These are phyloP conservation scores for Pantelozetes paolii DNA, from an alignment of 2,888 invertebrate genomes.

Conservation along the genomic window DNA sequence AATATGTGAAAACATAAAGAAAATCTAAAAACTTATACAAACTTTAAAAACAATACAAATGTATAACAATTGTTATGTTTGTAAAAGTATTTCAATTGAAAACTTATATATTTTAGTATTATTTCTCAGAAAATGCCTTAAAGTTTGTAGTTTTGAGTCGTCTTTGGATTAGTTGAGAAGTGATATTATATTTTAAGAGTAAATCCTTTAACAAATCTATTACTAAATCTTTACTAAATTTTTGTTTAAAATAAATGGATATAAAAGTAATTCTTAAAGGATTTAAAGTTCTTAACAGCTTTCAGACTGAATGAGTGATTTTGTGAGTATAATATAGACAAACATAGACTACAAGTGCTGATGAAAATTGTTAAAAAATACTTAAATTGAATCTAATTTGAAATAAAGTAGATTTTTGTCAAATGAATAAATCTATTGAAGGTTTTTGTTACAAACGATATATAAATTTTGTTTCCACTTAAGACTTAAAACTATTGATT, in stretches of 20 bases:
- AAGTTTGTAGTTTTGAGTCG: too few species aligned
- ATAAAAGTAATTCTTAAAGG: slow-evolving; percentile 34
- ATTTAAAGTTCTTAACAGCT: slow-evolving; percentile 37
- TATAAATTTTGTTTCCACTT: background rate
- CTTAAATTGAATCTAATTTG: slow-evolving; percentile 4
- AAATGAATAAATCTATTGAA: slow-evolving; percentile 14
- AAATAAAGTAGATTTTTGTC: slow-evolving; percentile 27
- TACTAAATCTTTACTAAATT: slow-evolving; percentile 13
- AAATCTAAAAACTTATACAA: too few species aligned
- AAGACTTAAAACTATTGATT: slow-evolving; percentile 4
- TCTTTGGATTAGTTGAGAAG: slow-evolving; percentile 17
- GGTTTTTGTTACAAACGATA: background rate
- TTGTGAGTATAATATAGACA: background rate
- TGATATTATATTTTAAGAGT: slow-evolving; percentile 10
- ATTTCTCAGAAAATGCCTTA: too few species aligned
- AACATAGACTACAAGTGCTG: background rate
- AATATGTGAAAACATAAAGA: too few species aligned
- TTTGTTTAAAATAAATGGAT: slow-evolving; percentile 34
- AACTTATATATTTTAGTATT: too few species aligned
- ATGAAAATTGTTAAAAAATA: background rate
- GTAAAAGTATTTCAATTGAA: too few species aligned
- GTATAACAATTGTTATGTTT: too few species aligned
- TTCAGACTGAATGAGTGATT: slow-evolving; percentile 35
- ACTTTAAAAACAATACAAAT: too few species aligned
- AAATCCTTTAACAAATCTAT: slow-evolving; percentile 35